Base-by-base conservation (phyloP, 2,888 invertebrate species). In the Hyalella azteca region DNA sequence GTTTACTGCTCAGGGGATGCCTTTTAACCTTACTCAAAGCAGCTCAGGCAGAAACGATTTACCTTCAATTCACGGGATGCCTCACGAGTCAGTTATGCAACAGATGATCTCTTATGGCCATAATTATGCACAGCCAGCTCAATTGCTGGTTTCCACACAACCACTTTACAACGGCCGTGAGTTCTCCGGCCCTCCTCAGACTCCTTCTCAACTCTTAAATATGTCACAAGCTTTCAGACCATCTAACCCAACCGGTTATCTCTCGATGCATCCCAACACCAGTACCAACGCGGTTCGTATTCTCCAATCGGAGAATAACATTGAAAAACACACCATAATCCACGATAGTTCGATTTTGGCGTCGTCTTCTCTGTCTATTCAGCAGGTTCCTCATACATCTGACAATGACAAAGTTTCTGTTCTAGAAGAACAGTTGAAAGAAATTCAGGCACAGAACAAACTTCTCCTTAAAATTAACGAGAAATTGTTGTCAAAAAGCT, bases 391-490 rank as follows among this genome's bases (percentile, higher is more conserved):
- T 66, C 2, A 3, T 29, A 19, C 22, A 7, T n/a, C 66, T 22
- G 36, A 7, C 36, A 66, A 66, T 66, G 66, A 66, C 13, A 66
- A 66, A 36, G 66, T 66, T 7, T 15, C 7, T 7, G 36, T 36
- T 9, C 36, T 66, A 3, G 66, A 66, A 36, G 36, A 36, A 36
- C 66, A 66, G 29, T 36, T 66, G 4, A 9, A 29, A 7, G 66
- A 32, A 36, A 66, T 66, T 36, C 66, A 66, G 19, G 66, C 66
- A 11, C 66, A 66, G 36, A 66, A 66, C 29, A 36, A 66, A 29
- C 39, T 66, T 3, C 66, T 66, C 66, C 22, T 66, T 32, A 66
- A 66, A 66, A 66, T 66, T 7, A 66, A 66, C 39, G 39, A 66
- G 36, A 66, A 36, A 19, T 29, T 66, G 19, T 36, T 66, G 39